Conservation (phyloP, 2,113 vertebrate genomes). For the Catharus bicknelli region DNA sequence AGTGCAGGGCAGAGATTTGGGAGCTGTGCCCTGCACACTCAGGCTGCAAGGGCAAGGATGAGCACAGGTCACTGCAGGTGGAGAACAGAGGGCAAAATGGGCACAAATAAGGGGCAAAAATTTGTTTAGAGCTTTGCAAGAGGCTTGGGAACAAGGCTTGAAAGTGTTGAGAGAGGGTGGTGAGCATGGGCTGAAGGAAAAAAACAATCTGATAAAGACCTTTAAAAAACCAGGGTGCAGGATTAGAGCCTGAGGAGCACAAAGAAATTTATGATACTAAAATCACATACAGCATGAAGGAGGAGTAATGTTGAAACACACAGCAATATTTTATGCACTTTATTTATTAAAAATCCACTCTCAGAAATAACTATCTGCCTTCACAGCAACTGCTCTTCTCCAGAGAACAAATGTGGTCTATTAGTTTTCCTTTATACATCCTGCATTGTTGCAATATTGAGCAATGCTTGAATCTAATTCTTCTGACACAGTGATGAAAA, state of each 20-base stretch:
- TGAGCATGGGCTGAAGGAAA: background rate
- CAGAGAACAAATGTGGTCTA: conserved; percentile 2
- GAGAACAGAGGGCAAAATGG: background rate
- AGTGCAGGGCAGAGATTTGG: background rate
- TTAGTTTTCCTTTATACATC: conserved; percentile 28
- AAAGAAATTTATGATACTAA: background rate
- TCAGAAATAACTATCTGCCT: conserved; percentile 21
- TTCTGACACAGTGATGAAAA: conserved; percentile 34
- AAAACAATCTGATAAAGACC: background rate
- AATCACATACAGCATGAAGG: background rate
- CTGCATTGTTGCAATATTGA: background rate
- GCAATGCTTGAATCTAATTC: conserved; percentile 37
- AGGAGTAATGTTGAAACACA: background rate
- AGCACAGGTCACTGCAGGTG: background rate
- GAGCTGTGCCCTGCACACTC: background rate
- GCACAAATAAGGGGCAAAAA: background rate
- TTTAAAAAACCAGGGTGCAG: background rate
- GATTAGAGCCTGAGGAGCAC: background rate
- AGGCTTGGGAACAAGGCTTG: background rate
- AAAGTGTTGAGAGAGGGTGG: background rate
- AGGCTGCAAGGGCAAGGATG: background rate
- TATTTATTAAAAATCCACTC: conserved; percentile 16
- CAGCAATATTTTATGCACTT: background rate
- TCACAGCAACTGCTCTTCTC: background rate
- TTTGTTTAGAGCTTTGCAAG: background rate